Evolutionary conservation across 2,797 vertebrate species (phyloP).

Genomic region (Notamacropus eugenii): DNA sequence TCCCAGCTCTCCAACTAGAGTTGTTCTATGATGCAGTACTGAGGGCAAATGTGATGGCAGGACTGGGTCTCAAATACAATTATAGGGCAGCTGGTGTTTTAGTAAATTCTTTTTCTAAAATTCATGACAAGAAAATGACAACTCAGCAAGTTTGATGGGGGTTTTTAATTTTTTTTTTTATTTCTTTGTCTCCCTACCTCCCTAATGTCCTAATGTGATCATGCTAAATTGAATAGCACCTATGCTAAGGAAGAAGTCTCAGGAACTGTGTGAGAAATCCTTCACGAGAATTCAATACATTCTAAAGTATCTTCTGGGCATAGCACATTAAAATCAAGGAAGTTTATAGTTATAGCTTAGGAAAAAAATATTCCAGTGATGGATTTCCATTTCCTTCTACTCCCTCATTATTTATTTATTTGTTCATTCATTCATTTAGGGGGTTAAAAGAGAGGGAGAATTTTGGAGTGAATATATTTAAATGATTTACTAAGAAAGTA

Average conservation of each 20-base stretch:
- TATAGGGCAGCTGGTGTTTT: constrained; percentile 11
- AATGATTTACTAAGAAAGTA: constrained; percentile 33
- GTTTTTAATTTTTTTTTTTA: background rate
- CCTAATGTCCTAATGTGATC: background rate
- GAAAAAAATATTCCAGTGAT: background rate
- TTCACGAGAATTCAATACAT: background rate
- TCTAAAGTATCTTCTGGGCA: background rate
- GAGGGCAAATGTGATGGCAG: background rate
- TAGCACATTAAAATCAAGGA: background rate
- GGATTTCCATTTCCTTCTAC: background rate
- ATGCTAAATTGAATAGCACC: background rate
- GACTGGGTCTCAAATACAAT: constrained; percentile 19
- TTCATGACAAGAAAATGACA: constrained; percentile 38
- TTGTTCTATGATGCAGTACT: background rate
- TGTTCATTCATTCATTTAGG: background rate
- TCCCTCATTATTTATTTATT: background rate
- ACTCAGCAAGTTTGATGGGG: background rate
- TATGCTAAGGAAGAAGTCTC: background rate
- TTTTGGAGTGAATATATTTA: background rate
- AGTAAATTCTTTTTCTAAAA: constrained; percentile 54
- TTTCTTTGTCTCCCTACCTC: background rate
- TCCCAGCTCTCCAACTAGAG: background rate
- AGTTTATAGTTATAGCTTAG: background rate
- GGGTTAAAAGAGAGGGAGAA: background rate
- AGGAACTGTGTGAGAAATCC: background rate